Evolutionary conservation across 1,140 invertebrate species (phyloP).

Genomic region (Aplysia californica): DNA sequence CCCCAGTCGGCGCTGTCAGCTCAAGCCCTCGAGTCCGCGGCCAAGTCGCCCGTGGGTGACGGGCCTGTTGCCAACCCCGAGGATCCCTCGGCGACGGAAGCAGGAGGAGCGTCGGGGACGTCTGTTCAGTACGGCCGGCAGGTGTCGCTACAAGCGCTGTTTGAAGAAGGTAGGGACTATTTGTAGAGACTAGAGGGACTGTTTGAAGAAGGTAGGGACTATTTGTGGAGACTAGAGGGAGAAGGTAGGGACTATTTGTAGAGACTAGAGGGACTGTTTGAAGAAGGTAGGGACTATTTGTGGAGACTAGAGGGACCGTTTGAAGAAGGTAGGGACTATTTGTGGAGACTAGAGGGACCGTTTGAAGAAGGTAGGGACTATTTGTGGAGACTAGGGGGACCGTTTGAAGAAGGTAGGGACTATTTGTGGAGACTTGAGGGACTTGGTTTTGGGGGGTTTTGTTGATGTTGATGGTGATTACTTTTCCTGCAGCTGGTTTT

Average conservation of each 20-base stretch:
- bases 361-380: no score
- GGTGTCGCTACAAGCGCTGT: slow-evolving; percentile 60
- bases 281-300: background rate
- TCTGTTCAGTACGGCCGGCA: slow-evolving; percentile 48
- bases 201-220: background rate
- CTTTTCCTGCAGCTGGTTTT: no score
- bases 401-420: no score
- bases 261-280: background rate
- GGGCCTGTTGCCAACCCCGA: background rate
- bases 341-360: background rate
- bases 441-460: no score
- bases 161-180: slow-evolving; percentile 46
- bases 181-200: background rate
- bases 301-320: background rate
- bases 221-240: background rate
- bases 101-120: background rate
- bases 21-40: no score
- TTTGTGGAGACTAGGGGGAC: no score
- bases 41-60: slow-evolving; percentile 12
- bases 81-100: background rate
- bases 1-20: no score
- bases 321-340: background rate
- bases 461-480: no score
- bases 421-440: no score
- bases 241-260: background rate